phyloP scores from a whole-genome alignment of 2,888 invertebrate species.

The Hypomecis punctinalis region DNA sequence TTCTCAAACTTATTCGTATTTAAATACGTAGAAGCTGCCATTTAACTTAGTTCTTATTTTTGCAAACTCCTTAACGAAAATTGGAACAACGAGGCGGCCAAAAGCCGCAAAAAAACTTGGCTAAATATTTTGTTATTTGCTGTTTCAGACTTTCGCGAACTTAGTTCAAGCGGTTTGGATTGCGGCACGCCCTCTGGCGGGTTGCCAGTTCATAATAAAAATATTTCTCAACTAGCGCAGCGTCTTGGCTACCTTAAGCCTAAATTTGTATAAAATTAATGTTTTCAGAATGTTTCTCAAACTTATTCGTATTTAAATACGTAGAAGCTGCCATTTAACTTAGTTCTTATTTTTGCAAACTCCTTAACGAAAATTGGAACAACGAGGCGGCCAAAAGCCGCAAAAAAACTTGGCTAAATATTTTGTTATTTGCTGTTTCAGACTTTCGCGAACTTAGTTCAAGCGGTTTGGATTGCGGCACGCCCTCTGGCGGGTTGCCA shows the following conservation, averaged over 20 bases:
- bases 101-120: slow-evolving; percentile 14
- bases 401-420: slow-evolving; percentile 17
- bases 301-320: too few relatives aligned
- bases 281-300: too few relatives aligned
- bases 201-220: slow-evolving; percentile 21
- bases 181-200: slow-evolving; percentile 23
- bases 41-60: not conserved
- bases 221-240: slow-evolving; percentile 14
- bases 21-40: not conserved
- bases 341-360: not conserved
- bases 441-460: slow-evolving; percentile 13
- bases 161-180: slow-evolving; percentile 18
- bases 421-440: slow-evolving; percentile 22
- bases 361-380: not conserved
- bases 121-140: slow-evolving; percentile 22
- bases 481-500: slow-evolving; percentile 16
- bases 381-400: not conserved
- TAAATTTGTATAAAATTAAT: not conserved
- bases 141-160: slow-evolving; percentile 9
- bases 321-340: not conserved
- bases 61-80: not conserved
- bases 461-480: slow-evolving; percentile 24
- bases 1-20: too few relatives aligned
- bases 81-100: not conserved
- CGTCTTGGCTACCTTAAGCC: slow-evolving; percentile 1